Percentiles rank a stretch among this genome's conserved stretches.
Evolutionary conservation across 2,113 vertebrate species (phyloP).

Genomic region (Plotosus lineatus): DNA sequence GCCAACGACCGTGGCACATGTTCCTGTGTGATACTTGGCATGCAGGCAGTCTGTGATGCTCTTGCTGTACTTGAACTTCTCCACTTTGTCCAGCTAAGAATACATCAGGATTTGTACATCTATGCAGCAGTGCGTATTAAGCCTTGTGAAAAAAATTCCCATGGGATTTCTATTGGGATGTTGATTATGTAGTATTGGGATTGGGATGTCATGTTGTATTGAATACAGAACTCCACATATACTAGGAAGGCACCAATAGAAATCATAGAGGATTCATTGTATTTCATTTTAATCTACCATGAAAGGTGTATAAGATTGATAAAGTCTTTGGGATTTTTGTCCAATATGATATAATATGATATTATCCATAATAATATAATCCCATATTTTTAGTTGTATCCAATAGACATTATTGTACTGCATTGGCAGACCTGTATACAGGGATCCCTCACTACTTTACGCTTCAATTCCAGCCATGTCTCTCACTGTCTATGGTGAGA

Average conservation of each 20-base stretch:
- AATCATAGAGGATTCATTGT: background rate
- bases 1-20: conserved; percentile 84
- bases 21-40: conserved; percentile 89
- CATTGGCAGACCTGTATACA: no score
- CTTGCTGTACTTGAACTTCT: conserved; percentile 93
- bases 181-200: no score
- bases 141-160: background rate
- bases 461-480: no score
- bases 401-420: no score
- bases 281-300: no score
- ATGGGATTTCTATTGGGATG: background rate
- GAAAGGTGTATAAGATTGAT: background rate
- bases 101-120: background rate
- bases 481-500: no score
- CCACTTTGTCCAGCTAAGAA: conserved; percentile 88
- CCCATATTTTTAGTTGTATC: no score
- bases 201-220: background rate
- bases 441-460: no score
- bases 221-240: background rate
- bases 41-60: conserved; percentile 88
- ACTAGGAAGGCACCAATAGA: background rate
- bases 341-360: background rate
- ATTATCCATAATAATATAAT: background rate
- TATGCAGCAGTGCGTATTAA: background rate
- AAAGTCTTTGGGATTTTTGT: background rate